A percentile compares a stretch with the other conserved stretches of the same genome.
Evolutionary conservation across 1,140 invertebrate genomes (phyloP).

Genomic region (Episyrphus balteatus): DNA sequence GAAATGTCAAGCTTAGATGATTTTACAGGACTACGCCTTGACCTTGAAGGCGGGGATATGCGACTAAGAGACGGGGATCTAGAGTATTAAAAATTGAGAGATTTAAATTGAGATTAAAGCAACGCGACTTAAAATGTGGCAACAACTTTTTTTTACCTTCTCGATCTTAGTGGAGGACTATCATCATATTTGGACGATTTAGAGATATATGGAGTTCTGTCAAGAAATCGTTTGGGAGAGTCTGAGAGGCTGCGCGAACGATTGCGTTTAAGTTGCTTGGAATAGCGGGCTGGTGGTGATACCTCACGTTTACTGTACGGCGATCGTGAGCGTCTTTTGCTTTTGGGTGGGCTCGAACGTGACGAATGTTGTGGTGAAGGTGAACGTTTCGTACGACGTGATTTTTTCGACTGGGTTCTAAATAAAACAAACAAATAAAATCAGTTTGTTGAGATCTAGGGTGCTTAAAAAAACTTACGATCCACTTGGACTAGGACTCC

Average conservation of each 20-base stretch:
- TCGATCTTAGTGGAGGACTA: slow-evolving; percentile 11
- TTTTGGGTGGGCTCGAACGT: slow-evolving; percentile 11
- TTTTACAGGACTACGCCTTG: neutral
- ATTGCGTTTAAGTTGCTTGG: slow-evolving; percentile 20
- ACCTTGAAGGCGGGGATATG: neutral
- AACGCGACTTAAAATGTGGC: neutral
- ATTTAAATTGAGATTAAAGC: neutral
- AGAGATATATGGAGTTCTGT: slow-evolving; percentile 12
- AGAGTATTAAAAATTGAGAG: neutral
- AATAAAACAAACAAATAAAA: neutral
- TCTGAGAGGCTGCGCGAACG: slow-evolving; percentile 24
- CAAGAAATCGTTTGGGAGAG: slow-evolving; percentile 21
- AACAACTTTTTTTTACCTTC: neutral
- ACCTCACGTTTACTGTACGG: slow-evolving; percentile 12
- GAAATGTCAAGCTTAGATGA: slow-evolving; percentile 7
- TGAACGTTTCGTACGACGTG: slow-evolving; percentile 1
- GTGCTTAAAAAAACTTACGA: neutral
- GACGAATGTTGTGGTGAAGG: slow-evolving; percentile 7
- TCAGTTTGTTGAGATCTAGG: neutral
- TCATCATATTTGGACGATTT: slow-evolving; percentile 14
- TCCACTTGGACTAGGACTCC: neutral
- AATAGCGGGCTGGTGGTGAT: slow-evolving; percentile 9
- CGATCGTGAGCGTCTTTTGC: slow-evolving; percentile 26
- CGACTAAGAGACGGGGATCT: slow-evolving; percentile 10
- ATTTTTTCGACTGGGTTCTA: neutral